Conservation (phyloP, 2,113 vertebrate species). For the Corythornis cristatus region DNA sequence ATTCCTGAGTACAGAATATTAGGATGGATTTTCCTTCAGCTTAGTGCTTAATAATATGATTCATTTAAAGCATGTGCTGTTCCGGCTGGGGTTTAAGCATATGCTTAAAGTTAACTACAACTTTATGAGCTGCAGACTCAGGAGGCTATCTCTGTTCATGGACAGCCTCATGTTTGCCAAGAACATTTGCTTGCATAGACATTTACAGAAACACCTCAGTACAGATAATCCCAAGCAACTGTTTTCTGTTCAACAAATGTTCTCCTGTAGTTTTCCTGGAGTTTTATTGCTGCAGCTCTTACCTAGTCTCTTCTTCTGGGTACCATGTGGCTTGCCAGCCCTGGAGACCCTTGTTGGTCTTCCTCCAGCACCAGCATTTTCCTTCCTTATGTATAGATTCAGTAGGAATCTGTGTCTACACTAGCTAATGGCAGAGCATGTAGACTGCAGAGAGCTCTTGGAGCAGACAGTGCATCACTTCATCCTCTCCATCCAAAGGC, state of each 20-base stretch:
- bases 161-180: neutral
- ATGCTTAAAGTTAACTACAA: neutral
- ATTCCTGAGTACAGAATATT: fast-evolving
- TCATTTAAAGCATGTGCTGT: neutral
- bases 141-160: neutral
- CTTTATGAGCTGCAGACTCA: neutral
- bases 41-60: neutral
- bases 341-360: neutral
- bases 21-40: neutral
- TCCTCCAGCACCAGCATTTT: neutral
- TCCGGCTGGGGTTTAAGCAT: neutral
- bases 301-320: neutral
- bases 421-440: neutral
- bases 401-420: neutral
- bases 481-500: neutral
- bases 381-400: neutral
- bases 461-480: fast-evolving
- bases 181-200: neutral
- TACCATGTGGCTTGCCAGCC: fast-evolving
- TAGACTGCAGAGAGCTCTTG: neutral
- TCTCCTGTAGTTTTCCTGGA: neutral
- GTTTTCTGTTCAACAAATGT: neutral
- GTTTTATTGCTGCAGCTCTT: neutral
- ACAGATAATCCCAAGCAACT: neutral
- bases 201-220: neutral